Evolutionary conservation across 2,797 vertebrate genomes (phyloP).

Genomic region (Microctenopoma lineatum): DNA sequence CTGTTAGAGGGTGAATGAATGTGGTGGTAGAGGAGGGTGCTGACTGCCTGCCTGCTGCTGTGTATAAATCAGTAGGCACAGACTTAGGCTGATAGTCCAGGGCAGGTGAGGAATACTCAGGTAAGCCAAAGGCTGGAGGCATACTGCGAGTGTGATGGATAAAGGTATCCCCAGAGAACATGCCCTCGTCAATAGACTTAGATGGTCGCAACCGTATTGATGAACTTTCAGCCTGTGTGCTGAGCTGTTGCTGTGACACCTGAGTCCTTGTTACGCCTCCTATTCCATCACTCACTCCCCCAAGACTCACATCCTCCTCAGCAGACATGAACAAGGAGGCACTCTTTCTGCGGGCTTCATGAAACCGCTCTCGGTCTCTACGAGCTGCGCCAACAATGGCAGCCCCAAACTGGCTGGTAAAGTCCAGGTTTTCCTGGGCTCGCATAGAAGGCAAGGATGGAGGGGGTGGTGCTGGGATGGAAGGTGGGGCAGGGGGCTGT

Average conservation of each 20-base stretch:
- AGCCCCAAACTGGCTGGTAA: slow-evolving; percentile 91
- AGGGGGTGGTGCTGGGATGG: slow-evolving; percentile 80
- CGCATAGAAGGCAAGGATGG: slow-evolving; percentile 80
- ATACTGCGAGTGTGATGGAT: slow-evolving; percentile 89
- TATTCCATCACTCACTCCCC: slow-evolving; percentile 56
- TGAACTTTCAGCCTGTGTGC: slow-evolving; percentile 76
- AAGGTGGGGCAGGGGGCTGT: slow-evolving; percentile 85
- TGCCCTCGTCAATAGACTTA: slow-evolving; percentile 94
- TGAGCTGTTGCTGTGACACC: slow-evolving; percentile 78
- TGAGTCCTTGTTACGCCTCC: slow-evolving; percentile 70
- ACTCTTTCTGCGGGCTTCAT: slow-evolving; percentile 89
- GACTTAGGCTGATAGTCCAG: slow-evolving; percentile 86
- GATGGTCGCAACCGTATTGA: slow-evolving; percentile 89
- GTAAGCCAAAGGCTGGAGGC: slow-evolving; percentile 85
- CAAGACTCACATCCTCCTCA: slow-evolving; percentile 83
- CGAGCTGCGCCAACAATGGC: slow-evolving; percentile 86
- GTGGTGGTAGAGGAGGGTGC: slow-evolving; percentile 74
- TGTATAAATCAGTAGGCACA: slow-evolving; percentile 85
- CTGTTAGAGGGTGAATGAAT: slow-evolving; percentile 92
- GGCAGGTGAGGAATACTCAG: slow-evolving; percentile 81
- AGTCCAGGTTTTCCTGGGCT: slow-evolving; percentile 86
- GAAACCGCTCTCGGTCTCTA: slow-evolving; percentile 86
- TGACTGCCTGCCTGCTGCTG: slow-evolving; percentile 71
- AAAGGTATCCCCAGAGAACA: slow-evolving; percentile 92
- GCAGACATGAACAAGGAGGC: slow-evolving; percentile 94